These are phyloP conservation scores for Dromaius novaehollandiae DNA, from an alignment of 2,113 vertebrate species.

Conservation along the genomic window DNA sequence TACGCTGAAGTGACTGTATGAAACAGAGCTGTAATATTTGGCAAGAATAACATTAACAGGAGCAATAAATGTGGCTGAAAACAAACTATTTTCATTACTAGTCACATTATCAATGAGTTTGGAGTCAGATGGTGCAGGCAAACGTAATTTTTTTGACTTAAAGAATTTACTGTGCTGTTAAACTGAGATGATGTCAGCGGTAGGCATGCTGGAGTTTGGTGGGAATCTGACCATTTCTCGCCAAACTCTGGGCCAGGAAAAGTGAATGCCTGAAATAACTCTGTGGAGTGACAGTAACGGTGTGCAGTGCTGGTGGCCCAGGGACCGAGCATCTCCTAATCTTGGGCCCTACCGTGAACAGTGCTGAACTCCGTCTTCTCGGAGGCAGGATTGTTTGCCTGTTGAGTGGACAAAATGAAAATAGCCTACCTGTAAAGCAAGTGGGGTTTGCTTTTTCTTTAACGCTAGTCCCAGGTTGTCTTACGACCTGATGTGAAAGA, in stretches of 20 bases:
- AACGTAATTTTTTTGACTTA: background rate
- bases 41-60: background rate
- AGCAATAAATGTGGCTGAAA: background rate
- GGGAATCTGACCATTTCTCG: background rate
- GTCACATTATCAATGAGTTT: background rate
- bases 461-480: accelerated
- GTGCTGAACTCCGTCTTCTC: background rate
- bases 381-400: background rate
- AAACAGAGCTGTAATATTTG: background rate
- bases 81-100: background rate
- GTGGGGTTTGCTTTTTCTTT: background rate
- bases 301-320: accelerated
- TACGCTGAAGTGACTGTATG: background rate
- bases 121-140: background rate
- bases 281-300: accelerated
- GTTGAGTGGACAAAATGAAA: background rate
- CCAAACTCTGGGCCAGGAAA: background rate
- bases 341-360: background rate
- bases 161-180: background rate
- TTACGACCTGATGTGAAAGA: background rate
- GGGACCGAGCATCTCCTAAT: no score
- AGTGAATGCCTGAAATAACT: background rate
- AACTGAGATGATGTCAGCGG: background rate
- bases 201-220: accelerated
- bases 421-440: background rate